Base-by-base conservation (phyloP, 2,113 vertebrate genomes). In the Trichomycterus rosablanca region DNA sequence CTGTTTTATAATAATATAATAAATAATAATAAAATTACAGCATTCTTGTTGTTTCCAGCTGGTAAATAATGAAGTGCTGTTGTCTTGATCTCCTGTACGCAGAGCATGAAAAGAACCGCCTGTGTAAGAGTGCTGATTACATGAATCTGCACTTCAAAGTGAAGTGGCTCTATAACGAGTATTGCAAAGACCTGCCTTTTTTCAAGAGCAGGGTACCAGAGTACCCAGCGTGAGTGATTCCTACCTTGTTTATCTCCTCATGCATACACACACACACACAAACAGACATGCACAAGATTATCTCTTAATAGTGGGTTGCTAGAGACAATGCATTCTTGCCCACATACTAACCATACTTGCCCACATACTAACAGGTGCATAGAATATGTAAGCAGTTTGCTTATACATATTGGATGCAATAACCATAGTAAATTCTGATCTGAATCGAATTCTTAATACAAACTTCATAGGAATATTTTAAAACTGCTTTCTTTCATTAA, bases 91-190 rank as follows among this genome's bases (percentile, higher is more conserved):
- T 46, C 22, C 51, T 7, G 6, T 16, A 55, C 40, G 14, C 77
- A 97, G 95, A 97, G 71, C 96, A 98, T 0, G 95, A 98, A 72
- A 98, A 95, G 74, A 96, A 99, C 48, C 91, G 96, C 1, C 75
- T 98, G 58, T 99, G 96, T 80, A 99, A 99, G 83, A 99, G 96
- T 0, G 96, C 96, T 0, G 96, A 99, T 82, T 99, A 99, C 82
- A 99, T 99, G 96, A 99, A 99, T 86, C 88, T 99, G 68, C 96
- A 99, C 83, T 99, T 99, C 82, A 99, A 99, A 81, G 96, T 98
- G 54, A 99, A 99, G 81, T 99, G 96, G 96, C 81, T 99, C 0
- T 97, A 97, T 83, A 99, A 99, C 0, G 96, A 99, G 76, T 99
- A 99, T 2, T 96, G 97, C 83, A 90, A 93, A 0, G 96, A 98